Percentiles rank a stretch among this genome's conserved stretches.
These are phyloP conservation scores for Nerophis ophidion DNA, from an alignment of 2,113 vertebrate species.

Conservation along the genomic window DNA sequence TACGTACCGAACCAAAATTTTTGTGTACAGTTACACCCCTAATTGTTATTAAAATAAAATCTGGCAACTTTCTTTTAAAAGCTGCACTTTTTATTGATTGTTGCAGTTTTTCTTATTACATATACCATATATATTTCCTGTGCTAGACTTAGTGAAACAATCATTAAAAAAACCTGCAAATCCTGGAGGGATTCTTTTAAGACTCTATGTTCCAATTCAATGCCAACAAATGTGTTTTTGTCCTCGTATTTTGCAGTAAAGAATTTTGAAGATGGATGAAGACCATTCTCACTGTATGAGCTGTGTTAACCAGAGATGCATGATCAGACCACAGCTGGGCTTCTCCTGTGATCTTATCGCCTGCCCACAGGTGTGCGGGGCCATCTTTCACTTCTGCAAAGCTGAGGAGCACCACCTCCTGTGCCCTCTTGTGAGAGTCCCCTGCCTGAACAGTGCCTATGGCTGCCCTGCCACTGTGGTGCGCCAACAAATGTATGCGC, in stretches of 20 bases:
- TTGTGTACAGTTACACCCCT: no score
- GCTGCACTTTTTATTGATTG: no score
- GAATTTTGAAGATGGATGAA: slow-evolving; percentile 72
- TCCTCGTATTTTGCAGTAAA: slow-evolving; percentile 40
- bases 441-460: slow-evolving; percentile 88
- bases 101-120: no score
- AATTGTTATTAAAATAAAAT: no score
- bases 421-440: slow-evolving; percentile 86
- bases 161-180: no score
- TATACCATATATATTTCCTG: no score
- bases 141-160: no score
- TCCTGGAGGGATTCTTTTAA: no score
- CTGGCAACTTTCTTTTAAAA: no score
- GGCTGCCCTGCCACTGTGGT: slow-evolving; percentile 85
- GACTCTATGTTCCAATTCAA: no score
- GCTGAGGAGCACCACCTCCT: slow-evolving; percentile 84
- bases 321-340: slow-evolving; percentile 78
- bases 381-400: slow-evolving; percentile 93
- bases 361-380: slow-evolving; percentile 89
- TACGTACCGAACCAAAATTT: no score
- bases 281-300: slow-evolving; percentile 86
- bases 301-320: slow-evolving; percentile 88
- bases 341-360: slow-evolving; percentile 83
- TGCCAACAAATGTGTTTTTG: slow-evolving; percentile 7
- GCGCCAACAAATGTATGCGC: slow-evolving; percentile 87